phyloP scores from a whole-genome alignment of 92 coral and sea anemone species.

The Micromussa lordhowensis region DNA sequence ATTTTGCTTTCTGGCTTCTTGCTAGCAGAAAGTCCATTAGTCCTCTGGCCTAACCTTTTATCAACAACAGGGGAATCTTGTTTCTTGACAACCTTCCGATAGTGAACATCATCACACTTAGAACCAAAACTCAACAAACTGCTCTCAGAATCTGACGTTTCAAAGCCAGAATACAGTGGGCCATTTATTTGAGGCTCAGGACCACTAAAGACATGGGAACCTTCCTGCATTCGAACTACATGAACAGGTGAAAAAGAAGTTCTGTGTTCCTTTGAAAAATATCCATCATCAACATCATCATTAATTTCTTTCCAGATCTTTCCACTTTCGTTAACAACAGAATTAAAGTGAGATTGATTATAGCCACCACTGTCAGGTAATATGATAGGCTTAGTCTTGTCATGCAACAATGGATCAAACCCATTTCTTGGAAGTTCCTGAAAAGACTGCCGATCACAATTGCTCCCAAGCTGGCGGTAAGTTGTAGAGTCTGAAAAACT shows the following conservation, averaged over 20 bases:
- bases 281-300: not conserved
- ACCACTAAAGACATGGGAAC: not conserved
- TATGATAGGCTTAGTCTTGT: not conserved
- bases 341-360: not conserved
- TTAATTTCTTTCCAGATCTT: not conserved
- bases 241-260: not conserved
- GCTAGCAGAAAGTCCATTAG: conserved; percentile 13
- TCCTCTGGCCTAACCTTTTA: not conserved
- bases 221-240: not conserved
- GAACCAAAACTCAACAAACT: conserved; percentile 64
- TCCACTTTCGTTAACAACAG: not conserved
- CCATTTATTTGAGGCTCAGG: conserved; percentile 94
- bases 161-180: conserved; percentile 87
- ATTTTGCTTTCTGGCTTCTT: conserved; percentile 20
- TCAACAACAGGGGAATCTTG: conserved; percentile 27
- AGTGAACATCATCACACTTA: conserved; percentile 48
- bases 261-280: not conserved
- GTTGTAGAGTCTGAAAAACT: not conserved
- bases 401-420: not conserved
- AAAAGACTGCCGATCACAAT: not conserved
- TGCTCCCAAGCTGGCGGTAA: not conserved
- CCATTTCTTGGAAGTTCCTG: not conserved
- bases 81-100: conserved; percentile 29
- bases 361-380: not conserved
- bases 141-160: conserved; percentile 83